Evolutionary conservation across 2,888 invertebrate species (phyloP).

Genomic region (Ectropis crepuscularia): DNA sequence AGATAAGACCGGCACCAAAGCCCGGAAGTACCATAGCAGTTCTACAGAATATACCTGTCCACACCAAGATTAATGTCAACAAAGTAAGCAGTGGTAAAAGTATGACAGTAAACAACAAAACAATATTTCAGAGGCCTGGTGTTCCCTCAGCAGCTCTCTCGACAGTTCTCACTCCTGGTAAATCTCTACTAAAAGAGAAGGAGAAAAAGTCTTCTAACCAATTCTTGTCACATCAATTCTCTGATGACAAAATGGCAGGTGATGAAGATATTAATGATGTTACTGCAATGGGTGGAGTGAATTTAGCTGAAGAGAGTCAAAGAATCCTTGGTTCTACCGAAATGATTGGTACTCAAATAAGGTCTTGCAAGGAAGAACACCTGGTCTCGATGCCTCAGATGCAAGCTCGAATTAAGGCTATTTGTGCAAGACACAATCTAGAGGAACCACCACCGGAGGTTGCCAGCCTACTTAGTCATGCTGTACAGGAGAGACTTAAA

Average conservation of each 20-base stretch:
- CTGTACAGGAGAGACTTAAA: conserved; percentile 96
- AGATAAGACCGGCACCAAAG: conserved; percentile 57
- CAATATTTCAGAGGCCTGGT: conserved; percentile 63
- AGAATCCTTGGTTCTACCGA: conserved; percentile 97
- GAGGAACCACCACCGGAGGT: conserved; percentile 95
- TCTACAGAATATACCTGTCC: conserved; percentile 76
- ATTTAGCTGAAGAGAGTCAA: conserved; percentile 97
- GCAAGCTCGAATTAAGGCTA: conserved; percentile 90
- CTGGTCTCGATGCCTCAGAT: conserved; percentile 92
- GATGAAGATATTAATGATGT: conserved; percentile 99
- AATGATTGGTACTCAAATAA: conserved; percentile 94
- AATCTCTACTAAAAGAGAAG: conserved; percentile 90
- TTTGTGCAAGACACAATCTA: conserved; percentile 90
- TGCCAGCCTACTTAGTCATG: conserved; percentile 95
- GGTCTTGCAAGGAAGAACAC: conserved; percentile 96
- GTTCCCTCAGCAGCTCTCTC: conserved; percentile 62
- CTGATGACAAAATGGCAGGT: conserved; percentile 86
- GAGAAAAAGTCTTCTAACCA: conserved; percentile 86
- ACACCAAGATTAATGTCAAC: conserved; percentile 69
- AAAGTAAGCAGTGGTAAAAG: conserved; percentile 72
- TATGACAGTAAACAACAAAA: conserved; percentile 75
- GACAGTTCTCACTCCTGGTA: conserved; percentile 78
- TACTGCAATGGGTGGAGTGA: conserved; percentile 99
- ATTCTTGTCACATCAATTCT: conserved; percentile 83
- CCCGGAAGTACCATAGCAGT: conserved; percentile 69